These are phyloP conservation scores for Melipona bicolor DNA, from an alignment of 2,888 invertebrate species.

Conservation along the genomic window DNA sequence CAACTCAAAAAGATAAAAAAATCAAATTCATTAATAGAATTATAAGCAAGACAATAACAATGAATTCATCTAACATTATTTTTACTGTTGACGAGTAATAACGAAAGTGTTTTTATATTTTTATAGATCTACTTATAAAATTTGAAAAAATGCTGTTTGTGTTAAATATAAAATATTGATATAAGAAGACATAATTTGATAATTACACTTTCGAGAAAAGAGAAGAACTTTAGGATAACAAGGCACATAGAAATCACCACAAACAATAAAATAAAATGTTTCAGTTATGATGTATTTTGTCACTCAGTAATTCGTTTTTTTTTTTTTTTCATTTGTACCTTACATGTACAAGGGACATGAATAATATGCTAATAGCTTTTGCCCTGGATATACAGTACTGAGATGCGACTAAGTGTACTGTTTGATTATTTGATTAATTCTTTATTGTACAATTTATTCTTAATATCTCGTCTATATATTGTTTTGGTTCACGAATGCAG, in stretches of 20 bases:
- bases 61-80: not conserved
- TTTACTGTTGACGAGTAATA: not conserved
- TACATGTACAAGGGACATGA: constrained; percentile 62
- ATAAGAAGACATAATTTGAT: too few relatives aligned
- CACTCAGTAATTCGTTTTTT: constrained; percentile 57
- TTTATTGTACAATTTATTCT: constrained; percentile 67
- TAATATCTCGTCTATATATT: constrained; percentile 66
- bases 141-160: not conserved
- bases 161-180: not conserved
- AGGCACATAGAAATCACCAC: constrained; percentile 28
- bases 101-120: constrained; percentile 20
- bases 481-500: constrained; percentile 66
- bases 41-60: not conserved
- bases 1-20: constrained; percentile 17
- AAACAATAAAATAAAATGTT: constrained; percentile 53
- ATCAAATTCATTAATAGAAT: not conserved
- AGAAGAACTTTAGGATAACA: not conserved
- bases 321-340: constrained; percentile 56
- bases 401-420: constrained; percentile 58
- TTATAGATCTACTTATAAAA: constrained; percentile 7
- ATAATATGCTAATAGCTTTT: constrained; percentile 57
- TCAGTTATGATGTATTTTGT: constrained; percentile 66
- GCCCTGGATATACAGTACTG: constrained; percentile 60
- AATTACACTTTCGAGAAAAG: not conserved
- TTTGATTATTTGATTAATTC: constrained; percentile 63